These are phyloP conservation scores for Pontoporia blainvillei DNA, from an alignment of 2,113 vertebrate genomes.

Conservation along the genomic window DNA sequence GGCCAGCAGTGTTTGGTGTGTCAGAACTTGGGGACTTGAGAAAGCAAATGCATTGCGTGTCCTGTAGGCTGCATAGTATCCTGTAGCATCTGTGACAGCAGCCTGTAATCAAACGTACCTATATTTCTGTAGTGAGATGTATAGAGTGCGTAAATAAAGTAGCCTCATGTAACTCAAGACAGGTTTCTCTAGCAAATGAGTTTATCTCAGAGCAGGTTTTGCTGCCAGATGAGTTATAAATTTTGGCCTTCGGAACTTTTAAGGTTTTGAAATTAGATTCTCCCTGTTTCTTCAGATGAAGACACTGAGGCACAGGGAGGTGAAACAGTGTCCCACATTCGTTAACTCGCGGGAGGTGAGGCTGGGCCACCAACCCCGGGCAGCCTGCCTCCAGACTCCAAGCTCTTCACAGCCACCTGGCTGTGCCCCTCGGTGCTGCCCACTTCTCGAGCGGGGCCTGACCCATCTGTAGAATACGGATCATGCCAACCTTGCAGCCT, in stretches of 20 bases:
- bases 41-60: rapidly evolving
- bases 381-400: not conserved
- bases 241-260: not conserved
- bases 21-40: not conserved
- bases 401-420: rapidly evolving
- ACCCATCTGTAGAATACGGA: not conserved
- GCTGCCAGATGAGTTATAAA: not conserved
- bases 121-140: not conserved
- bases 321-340: not conserved
- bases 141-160: not conserved
- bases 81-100: not conserved
- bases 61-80: rapidly evolving
- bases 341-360: not conserved
- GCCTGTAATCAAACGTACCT: not conserved
- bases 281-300: not conserved
- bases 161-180: not conserved
- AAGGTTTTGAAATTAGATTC: not conserved
- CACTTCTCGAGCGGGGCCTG: not conserved
- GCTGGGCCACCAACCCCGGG: no score
- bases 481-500: not conserved
- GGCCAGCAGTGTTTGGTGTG: no score
- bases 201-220: not conserved
- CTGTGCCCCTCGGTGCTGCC: not conserved
- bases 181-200: not conserved
- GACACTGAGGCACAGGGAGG: not conserved